These are phyloP conservation scores for Desmodus rotundus DNA, from an alignment of 2,113 vertebrate genomes.

Conservation along the genomic window DNA sequence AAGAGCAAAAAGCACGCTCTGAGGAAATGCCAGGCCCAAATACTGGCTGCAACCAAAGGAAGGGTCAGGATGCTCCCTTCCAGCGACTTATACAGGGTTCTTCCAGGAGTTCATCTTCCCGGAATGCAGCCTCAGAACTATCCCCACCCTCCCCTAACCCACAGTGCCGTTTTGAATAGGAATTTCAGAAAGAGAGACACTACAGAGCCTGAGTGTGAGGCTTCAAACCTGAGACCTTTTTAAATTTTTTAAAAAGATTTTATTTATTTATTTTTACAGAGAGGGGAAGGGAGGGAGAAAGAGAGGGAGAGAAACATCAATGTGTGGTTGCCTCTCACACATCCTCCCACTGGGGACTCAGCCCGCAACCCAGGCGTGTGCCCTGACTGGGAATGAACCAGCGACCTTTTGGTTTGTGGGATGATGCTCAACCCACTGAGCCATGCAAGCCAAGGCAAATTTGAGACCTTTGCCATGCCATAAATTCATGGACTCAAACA, in stretches of 20 bases:
- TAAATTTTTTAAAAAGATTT: too few species aligned
- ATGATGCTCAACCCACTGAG: too few species aligned
- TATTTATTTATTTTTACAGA: too few species aligned
- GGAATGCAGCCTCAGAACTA: neutral
- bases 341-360: too few species aligned
- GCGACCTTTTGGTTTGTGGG: too few species aligned
- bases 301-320: too few species aligned
- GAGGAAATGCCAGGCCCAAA: neutral
- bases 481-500: neutral
- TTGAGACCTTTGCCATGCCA: neutral
- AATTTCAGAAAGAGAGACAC: neutral
- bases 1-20: neutral
- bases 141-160: neutral
- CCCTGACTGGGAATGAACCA: too few species aligned
- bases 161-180: neutral
- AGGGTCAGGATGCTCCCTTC: neutral
- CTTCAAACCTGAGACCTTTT: neutral
- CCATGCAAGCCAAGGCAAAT: neutral
- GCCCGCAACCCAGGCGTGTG: too few species aligned
- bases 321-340: too few species aligned
- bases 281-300: too few species aligned
- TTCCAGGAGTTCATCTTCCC: neutral
- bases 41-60: neutral
- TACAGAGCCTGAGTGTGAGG: neutral
- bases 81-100: neutral